Conservation (phyloP, 2,113 vertebrate species). For the Cyanocitta stelleri region DNA sequence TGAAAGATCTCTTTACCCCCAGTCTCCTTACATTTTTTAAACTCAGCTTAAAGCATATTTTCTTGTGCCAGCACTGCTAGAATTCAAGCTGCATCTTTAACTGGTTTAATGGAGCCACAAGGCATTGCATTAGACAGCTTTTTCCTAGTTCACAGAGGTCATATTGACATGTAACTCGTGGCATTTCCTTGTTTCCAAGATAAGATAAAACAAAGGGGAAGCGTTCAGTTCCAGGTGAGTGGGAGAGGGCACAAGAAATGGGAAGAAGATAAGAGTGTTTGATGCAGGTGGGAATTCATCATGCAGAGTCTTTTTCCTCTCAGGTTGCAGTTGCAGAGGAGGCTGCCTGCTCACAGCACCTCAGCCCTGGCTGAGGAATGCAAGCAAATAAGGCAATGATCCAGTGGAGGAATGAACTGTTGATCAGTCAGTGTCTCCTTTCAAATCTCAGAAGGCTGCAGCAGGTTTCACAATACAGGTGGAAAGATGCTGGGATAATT, state of each 20-base stretch:
- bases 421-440: neutral
- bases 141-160: conserved; percentile 75
- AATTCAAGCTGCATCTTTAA: conserved; percentile 52
- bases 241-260: conserved; percentile 66
- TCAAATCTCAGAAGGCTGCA: neutral
- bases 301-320: conserved; percentile 15
- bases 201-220: conserved; percentile 79
- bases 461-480: neutral
- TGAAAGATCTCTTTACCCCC: neutral
- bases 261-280: conserved; percentile 73
- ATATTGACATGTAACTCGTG: conserved; percentile 78
- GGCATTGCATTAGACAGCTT: conserved; percentile 51
- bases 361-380: neutral
- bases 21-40: neutral
- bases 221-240: conserved; percentile 79
- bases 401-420: neutral
- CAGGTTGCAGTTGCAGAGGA: neutral
- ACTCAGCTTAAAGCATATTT: conserved; percentile 39
- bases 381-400: neutral
- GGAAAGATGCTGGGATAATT: neutral
- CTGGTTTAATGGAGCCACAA: conserved; percentile 67
- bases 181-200: conserved; percentile 79
- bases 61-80: conserved; percentile 26
- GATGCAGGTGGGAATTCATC: conserved; percentile 68
- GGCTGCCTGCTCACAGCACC: neutral